These are phyloP conservation scores for Plumapathes pennacea DNA, from an alignment of 92 coral and sea anemone genomes.

Conservation along the genomic window DNA sequence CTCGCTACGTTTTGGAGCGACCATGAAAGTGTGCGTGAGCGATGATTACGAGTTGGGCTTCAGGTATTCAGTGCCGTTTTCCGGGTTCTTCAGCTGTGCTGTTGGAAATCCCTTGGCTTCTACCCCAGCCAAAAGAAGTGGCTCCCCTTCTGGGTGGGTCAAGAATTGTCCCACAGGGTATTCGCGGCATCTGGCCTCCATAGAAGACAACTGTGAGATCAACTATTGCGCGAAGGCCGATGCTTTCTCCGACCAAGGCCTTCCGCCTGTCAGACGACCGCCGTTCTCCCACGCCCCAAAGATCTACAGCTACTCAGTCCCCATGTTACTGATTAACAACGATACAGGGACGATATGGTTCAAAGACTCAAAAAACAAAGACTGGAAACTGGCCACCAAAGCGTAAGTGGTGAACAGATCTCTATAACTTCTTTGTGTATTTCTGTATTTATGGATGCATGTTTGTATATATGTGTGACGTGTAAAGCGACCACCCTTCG, in stretches of 20 bases:
- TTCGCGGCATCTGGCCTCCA: constrained; percentile 83
- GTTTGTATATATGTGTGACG: too few species aligned
- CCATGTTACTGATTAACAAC: constrained; percentile 65
- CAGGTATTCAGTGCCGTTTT: constrained; percentile 69
- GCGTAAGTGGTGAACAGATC: constrained; percentile 23
- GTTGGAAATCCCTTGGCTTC: constrained; percentile 83
- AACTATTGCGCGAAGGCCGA: constrained; percentile 74
- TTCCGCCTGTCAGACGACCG: constrained; percentile 79
- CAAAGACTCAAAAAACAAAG: constrained; percentile 24
- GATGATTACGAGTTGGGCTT: constrained; percentile 84
- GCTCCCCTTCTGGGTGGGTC: constrained; percentile 74
- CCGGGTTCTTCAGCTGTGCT: constrained; percentile 79
- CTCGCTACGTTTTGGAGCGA: constrained; percentile 75
- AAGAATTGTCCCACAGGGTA: constrained; percentile 84
- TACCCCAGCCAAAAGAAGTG: too few species aligned
- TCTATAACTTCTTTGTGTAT: background rate
- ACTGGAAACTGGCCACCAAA: constrained; percentile 58
- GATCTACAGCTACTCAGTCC: constrained; percentile 62
- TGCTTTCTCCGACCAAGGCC: constrained; percentile 56
- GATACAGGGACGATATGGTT: constrained; percentile 69
- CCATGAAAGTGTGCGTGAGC: constrained; percentile 82
- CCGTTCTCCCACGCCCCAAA: constrained; percentile 72
- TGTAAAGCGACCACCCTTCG: too few species aligned
- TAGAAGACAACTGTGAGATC: constrained; percentile 89
- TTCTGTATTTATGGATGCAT: too few species aligned